Evolutionary conservation across 2,797 vertebrate genomes (phyloP).

Genomic region (Poeciliopsis turneri): DNA sequence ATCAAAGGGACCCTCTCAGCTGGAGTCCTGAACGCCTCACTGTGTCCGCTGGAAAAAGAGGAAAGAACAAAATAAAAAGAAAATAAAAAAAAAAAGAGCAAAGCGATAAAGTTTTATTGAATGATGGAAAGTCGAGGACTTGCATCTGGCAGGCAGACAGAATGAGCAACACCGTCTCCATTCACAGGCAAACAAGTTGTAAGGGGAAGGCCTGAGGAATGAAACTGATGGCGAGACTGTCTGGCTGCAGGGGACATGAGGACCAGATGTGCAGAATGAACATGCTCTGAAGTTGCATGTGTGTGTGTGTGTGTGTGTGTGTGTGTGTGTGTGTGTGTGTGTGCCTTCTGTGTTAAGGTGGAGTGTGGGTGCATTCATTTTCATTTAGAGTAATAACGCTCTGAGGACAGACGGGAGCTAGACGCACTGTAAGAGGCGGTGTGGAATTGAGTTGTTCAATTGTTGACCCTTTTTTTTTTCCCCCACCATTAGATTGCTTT

Average conservation of each 20-base stretch:
- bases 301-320: background rate
- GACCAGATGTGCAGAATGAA: conserved; percentile 35
- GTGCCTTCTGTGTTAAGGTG: background rate
- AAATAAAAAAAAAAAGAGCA: background rate
- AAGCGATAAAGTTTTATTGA: conserved; percentile 40
- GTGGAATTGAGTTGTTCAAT: conserved; percentile 54
- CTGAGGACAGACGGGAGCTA: conserved; percentile 8
- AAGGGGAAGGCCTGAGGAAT: conserved; percentile 36
- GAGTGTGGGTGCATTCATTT: conserved; percentile 48
- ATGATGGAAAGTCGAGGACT: conserved; percentile 31
- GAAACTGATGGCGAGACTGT: conserved; percentile 44
- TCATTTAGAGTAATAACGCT: conserved; percentile 56
- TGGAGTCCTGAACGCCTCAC: conserved; percentile 54
- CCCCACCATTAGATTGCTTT: conserved; percentile 41
- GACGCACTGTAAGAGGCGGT: conserved; percentile 18
- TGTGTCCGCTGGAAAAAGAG: conserved; percentile 13
- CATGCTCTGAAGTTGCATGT: background rate
- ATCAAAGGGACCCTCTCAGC: conserved; percentile 66
- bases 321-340: background rate
- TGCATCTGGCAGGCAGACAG: conserved; percentile 16
- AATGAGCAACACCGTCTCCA: conserved; percentile 38
- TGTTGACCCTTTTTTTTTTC: conserved; percentile 29
- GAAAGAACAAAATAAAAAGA: no score
- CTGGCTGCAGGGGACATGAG: conserved; percentile 20
- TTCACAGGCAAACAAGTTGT: conserved; percentile 48